Evolutionary conservation across 2,113 vertebrate species (phyloP), one percentile per base, ranked within the genome.

Genomic region (Barbus barbus): DNA sequence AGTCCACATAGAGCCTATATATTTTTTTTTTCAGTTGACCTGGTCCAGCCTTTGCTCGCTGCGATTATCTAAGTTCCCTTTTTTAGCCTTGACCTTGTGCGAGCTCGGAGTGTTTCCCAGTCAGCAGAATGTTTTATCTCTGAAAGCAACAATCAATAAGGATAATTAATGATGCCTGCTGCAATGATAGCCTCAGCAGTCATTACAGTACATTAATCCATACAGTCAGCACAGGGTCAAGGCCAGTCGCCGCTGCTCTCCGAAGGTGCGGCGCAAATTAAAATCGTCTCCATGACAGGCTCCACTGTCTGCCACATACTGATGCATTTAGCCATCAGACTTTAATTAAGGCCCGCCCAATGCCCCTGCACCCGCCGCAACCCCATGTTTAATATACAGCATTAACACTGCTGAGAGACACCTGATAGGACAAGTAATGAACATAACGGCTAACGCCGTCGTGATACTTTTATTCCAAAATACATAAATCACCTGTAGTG

Each of bases 111-210:
- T 97, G 97, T 97, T 97, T 98, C 97, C 95, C 97, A 98, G 97
- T 99, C 98, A 98, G 97, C 97, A 97, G 95, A 98, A 97, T 95
- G 96, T 96, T 98, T 98, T 98, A 98, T 97, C 97, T 98, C 95
- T 96, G 97, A 97, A 96, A 97, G 96, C 96, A 96, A 94, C 97
- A 97, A 99, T 99, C 98, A 99, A 99, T 99, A 98, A 97, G 96
- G 97, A 99, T 98, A 99, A 99, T 99, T 99, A 99, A 99, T 99
- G 97, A 98, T 97, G 97, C 97, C 96, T 95, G 96, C 95, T 95
- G 96, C 96, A 97, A 97, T 98, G 97, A 99, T 97, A 96, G 96
- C 96, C 97, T 97, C 96, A 97, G 97, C 97, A 97, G 97, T 98
- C 97, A 98, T 97, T 97, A 96, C 95, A 93, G 94, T 94, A 95